phyloP scores from a whole-genome alignment of 2,888 invertebrate genomes.

The Noctua comes region DNA sequence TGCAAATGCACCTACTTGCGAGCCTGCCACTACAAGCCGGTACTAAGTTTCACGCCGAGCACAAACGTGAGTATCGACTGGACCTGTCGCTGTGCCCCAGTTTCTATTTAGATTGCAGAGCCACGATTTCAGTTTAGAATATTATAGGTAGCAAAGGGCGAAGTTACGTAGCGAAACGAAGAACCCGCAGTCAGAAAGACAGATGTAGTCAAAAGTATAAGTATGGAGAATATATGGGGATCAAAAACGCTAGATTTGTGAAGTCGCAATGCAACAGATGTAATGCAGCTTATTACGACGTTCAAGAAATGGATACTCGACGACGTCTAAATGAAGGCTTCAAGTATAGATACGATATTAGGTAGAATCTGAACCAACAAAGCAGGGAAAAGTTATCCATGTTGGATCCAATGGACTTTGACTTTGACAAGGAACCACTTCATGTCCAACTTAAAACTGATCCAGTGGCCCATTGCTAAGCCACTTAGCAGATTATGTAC shows the following conservation, averaged over 20 bases:
- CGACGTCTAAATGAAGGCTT: neutral
- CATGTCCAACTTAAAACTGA: neutral
- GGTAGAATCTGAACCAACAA: neutral
- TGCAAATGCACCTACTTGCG: slow-evolving; percentile 38
- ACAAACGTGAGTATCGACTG: slow-evolving; percentile 45
- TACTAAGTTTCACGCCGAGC: slow-evolving; percentile 37
- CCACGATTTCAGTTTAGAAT: slow-evolving; percentile 40
- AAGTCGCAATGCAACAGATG: too few species aligned
- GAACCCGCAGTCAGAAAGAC: neutral
- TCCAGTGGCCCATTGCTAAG: neutral
- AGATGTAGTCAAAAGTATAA: slow-evolving; percentile 8
- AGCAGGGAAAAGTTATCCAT: neutral
- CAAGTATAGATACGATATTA: neutral
- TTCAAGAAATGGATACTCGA: neutral
- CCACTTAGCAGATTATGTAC: slow-evolving; percentile 16
- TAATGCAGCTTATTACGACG: neutral
- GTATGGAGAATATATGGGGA: neutral
- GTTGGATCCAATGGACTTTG: neutral
- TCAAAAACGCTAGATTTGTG: neutral
- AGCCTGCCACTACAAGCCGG: neutral
- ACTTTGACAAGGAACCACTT: neutral
- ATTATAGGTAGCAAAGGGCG: slow-evolving; percentile 8
- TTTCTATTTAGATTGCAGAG: slow-evolving; percentile 49
- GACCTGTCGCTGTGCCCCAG: slow-evolving; percentile 50
- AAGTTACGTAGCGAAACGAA: neutral